These are phyloP conservation scores for Dolichoris vasculosae DNA, from an alignment of 1,140 invertebrate genomes.

Conservation along the genomic window DNA sequence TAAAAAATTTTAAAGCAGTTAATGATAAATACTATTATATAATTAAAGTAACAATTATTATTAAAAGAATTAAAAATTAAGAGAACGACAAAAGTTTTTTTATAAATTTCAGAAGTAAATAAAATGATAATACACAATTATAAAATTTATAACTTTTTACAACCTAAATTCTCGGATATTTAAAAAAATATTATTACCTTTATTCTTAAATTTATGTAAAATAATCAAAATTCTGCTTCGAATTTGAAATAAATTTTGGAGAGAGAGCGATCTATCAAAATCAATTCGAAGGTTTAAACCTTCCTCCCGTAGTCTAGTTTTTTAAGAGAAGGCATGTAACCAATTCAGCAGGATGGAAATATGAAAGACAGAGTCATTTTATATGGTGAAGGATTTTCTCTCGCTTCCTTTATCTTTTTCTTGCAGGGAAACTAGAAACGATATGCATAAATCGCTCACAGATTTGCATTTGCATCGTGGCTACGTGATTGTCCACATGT, in stretches of 20 bases:
- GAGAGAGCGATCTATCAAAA: not conserved
- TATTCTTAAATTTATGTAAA: too few relatives aligned
- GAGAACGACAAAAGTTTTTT: too few relatives aligned
- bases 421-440: not conserved
- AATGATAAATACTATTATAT: too few relatives aligned
- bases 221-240: not conserved
- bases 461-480: slow-evolving; percentile 66
- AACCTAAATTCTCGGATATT: too few relatives aligned
- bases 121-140: too few relatives aligned
- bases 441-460: slow-evolving; percentile 19
- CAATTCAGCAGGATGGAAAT: not conserved
- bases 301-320: not conserved
- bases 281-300: not conserved
- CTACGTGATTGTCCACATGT: slow-evolving; percentile 42
- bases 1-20: too few relatives aligned
- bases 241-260: not conserved
- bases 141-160: too few relatives aligned
- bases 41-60: too few relatives aligned
- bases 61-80: too few relatives aligned
- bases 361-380: not conserved
- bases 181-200: too few relatives aligned
- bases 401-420: not conserved
- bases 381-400: not conserved
- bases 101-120: too few relatives aligned
- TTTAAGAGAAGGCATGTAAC: not conserved